Percentiles rank a stretch among this genome's conserved stretches.
phyloP scores from a whole-genome alignment of 1,140 invertebrate genomes.

The Thaumetopoea pityocampa region DNA sequence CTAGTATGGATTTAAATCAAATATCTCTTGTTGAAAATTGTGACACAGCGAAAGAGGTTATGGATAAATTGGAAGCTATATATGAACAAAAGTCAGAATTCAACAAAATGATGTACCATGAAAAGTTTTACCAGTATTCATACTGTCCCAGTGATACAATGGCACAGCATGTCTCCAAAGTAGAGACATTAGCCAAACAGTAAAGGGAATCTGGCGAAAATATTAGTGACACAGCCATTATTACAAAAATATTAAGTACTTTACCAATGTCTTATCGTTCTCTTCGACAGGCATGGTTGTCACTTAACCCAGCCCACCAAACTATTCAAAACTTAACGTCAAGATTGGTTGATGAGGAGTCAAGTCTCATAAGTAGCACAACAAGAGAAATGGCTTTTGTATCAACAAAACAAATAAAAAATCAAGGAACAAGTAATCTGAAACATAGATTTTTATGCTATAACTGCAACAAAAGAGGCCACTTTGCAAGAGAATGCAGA shows the following conservation, averaged over 20 bases:
- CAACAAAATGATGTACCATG: conserved; percentile 45
- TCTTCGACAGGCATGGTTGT: conserved; percentile 45
- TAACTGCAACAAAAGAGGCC: conserved; percentile 33
- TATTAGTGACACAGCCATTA: conserved; percentile 36
- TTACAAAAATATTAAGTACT: conserved; percentile 38
- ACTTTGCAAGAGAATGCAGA: conserved; percentile 26
- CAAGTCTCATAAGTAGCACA: conserved; percentile 19
- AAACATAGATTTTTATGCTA: conserved; percentile 30
- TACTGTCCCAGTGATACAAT: conserved; percentile 24
- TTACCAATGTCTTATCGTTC: conserved; percentile 35
- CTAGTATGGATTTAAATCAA: conserved; percentile 15
- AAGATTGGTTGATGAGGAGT: conserved; percentile 30
- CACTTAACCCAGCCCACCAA: conserved; percentile 34
- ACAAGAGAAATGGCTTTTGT: conserved; percentile 25
- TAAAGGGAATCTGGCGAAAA: conserved; percentile 38
- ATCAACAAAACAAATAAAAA: not conserved
- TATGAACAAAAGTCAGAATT: conserved; percentile 44
- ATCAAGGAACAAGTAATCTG: not conserved
- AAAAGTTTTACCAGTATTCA: conserved; percentile 33
- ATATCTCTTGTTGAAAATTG: conserved; percentile 11
- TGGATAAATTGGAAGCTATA: conserved; percentile 40
- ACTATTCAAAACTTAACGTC: conserved; percentile 30
- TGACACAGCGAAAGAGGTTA: conserved; percentile 24
- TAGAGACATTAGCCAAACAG: conserved; percentile 38
- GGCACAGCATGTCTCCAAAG: conserved; percentile 38